These are phyloP conservation scores for Lasioglossum figueresi DNA, from an alignment of 2,888 invertebrate species.

Conservation along the genomic window DNA sequence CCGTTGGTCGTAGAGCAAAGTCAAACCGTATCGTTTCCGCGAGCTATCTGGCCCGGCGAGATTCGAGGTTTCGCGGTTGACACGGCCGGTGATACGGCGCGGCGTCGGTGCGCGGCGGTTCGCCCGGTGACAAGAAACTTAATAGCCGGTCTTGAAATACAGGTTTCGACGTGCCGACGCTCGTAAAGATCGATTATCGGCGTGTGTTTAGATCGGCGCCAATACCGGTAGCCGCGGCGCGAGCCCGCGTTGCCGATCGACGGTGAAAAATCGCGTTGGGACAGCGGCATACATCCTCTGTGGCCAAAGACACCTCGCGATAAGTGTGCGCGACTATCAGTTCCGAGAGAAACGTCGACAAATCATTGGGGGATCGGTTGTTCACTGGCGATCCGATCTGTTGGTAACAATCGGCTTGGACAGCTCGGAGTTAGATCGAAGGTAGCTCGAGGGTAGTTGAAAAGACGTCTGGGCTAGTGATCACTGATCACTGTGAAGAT, in stretches of 20 bases:
- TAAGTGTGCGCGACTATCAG: neutral
- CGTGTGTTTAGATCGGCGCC: slow-evolving; percentile 67
- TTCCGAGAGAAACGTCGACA: slow-evolving; percentile 15
- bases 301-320: neutral
- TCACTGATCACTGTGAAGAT: neutral
- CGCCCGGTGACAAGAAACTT: slow-evolving; percentile 71
- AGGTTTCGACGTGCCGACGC: slow-evolving; percentile 67
- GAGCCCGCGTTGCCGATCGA: slow-evolving; percentile 13
- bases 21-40: neutral
- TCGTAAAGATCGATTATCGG: slow-evolving; percentile 74
- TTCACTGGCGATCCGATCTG: neutral
- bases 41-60: neutral
- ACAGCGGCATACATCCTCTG: slow-evolving; percentile 18
- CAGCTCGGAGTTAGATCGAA: neutral
- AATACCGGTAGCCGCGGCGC: slow-evolving; percentile 65
- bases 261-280: slow-evolving; percentile 16
- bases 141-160: slow-evolving; percentile 74
- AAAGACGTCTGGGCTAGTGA: too few species aligned
- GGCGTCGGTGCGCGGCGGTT: neutral
- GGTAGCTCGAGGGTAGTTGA: neutral
- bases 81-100: slow-evolving; percentile 30
- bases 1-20: neutral
- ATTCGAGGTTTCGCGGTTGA: slow-evolving; percentile 50
- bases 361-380: slow-evolving; percentile 18
- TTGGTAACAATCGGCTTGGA: neutral